phyloP scores from a whole-genome alignment of 2,888 invertebrate species.

The Limnephilus lunatus region DNA sequence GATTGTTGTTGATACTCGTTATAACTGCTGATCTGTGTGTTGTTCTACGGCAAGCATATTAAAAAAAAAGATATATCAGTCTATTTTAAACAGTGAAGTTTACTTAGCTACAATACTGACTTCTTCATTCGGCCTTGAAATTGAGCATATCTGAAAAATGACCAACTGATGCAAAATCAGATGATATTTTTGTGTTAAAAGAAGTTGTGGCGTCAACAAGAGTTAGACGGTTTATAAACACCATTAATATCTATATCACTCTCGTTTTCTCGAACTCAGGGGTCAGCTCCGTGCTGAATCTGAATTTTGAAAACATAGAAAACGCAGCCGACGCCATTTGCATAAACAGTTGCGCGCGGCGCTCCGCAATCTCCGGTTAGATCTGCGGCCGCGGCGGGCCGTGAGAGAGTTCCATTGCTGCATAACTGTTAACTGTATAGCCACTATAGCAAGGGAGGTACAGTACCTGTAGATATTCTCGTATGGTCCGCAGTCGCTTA shows the following conservation, averaged over 20 bases:
- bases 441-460: neutral
- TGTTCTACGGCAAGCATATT: too few relatives aligned
- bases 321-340: conserved; percentile 38
- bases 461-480: neutral
- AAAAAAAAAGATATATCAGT: too few relatives aligned
- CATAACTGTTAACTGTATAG: neutral
- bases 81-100: too few relatives aligned
- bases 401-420: conserved; percentile 38
- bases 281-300: conserved; percentile 16
- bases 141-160: too few relatives aligned
- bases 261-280: neutral
- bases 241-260: conserved; percentile 8
- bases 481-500: neutral
- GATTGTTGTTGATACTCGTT: too few relatives aligned
- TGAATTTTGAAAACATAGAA: conserved; percentile 29
- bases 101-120: too few relatives aligned
- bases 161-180: too few relatives aligned
- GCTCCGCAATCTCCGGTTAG: conserved; percentile 28
- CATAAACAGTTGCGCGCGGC: conserved; percentile 38
- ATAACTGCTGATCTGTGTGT: too few relatives aligned
- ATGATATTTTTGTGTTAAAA: too few relatives aligned
- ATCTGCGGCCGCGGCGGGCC: conserved; percentile 19
- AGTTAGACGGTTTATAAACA: neutral
- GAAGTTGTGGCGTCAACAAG: too few relatives aligned
- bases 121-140: too few relatives aligned